Percentiles rank a stretch among this genome's conserved stretches.
phyloP scores from a whole-genome alignment of 2,888 invertebrate genomes.

The Bimastos eiseni region DNA sequence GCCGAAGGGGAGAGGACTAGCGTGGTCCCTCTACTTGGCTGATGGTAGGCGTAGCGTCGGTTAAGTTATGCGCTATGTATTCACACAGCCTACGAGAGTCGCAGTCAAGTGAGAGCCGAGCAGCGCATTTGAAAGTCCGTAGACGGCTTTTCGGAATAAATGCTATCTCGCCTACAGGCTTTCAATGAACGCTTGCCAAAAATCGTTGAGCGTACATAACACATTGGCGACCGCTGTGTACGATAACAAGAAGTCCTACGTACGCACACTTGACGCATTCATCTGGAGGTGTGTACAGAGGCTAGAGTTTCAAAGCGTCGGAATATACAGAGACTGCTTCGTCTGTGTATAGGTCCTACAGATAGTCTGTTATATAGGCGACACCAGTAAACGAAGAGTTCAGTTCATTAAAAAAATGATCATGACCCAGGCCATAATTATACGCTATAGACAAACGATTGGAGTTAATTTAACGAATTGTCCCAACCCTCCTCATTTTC shows the following conservation, averaged over 20 bases:
- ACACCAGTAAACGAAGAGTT: no score
- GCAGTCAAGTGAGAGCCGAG: neutral
- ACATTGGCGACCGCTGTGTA: neutral
- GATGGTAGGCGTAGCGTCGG: neutral
- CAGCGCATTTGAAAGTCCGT: neutral
- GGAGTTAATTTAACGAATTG: no score
- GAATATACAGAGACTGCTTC: no score
- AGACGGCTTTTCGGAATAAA: neutral
- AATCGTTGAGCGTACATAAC: neutral
- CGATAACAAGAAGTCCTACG: no score
- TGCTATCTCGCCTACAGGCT: constrained; percentile 1
- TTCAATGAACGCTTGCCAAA: neutral
- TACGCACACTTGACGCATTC: neutral
- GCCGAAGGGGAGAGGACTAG: neutral
- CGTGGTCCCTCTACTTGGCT: neutral
- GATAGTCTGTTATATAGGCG: no score
- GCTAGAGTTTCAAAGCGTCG: neutral
- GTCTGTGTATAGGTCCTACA: no score
- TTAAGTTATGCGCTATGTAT: neutral
- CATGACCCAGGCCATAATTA: no score
- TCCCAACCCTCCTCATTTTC: no score
- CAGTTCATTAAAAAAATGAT: no score
- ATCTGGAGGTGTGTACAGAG: neutral
- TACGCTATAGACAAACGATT: no score
- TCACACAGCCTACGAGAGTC: neutral